Evolutionary conservation across 2,113 vertebrate species (phyloP).

Genomic region (Calidris pugnax): DNA sequence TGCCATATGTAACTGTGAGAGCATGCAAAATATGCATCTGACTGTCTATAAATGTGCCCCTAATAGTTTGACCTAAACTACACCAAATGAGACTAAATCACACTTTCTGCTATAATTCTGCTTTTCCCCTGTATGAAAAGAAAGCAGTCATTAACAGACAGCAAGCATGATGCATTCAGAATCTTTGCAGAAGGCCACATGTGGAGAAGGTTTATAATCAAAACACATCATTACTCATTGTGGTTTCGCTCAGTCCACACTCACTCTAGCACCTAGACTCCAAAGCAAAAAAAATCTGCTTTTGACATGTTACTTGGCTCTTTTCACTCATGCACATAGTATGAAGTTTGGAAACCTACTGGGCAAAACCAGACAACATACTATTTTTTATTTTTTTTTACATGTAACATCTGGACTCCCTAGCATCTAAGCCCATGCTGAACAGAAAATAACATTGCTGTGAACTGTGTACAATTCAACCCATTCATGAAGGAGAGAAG

Average conservation of each 20-base stretch:
- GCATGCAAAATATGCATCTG: background rate
- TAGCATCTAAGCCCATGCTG: background rate
- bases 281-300: conserved; percentile 11
- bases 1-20: background rate
- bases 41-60: background rate
- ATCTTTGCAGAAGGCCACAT: conserved; percentile 22
- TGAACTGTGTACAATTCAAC: background rate
- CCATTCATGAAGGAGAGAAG: background rate
- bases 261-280: conserved; percentile 6
- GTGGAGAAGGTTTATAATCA: conserved; percentile 36
- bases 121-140: background rate
- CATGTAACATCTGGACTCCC: background rate
- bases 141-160: background rate
- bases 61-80: background rate
- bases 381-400: conserved; percentile 4
- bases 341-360: conserved; percentile 26
- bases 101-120: background rate
- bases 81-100: background rate
- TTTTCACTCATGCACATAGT: background rate
- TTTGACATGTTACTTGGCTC: conserved; percentile 24
- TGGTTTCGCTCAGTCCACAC: background rate
- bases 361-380: conserved; percentile 1
- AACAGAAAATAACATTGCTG: background rate
- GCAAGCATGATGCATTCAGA: background rate
- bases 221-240: conserved; percentile 38